Evolutionary conservation across 2,888 invertebrate genomes (phyloP).

Genomic region (Vannuccia rotundouncinata): DNA sequence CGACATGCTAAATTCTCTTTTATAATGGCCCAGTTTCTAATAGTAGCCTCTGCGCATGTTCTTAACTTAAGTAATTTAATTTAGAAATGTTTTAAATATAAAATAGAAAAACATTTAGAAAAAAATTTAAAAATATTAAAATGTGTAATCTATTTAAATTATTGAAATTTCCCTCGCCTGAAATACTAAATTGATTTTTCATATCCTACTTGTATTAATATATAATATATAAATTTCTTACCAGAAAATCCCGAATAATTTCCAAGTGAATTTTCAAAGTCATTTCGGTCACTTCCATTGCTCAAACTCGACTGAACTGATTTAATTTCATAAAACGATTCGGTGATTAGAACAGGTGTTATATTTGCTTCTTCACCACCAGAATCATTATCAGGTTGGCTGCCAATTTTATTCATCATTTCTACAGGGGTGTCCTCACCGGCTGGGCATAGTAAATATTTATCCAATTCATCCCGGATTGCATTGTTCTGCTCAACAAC

Average conservation of each 20-base stretch:
- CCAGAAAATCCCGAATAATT: constrained; percentile 13
- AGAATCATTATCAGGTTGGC: neutral
- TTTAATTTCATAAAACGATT: neutral
- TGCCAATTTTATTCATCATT: neutral
- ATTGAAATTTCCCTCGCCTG: too few relatives aligned
- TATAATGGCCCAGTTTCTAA: too few relatives aligned
- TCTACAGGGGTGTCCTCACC: neutral
- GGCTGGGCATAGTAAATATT: neutral
- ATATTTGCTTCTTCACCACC: neutral
- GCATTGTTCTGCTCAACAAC: neutral
- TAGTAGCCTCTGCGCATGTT: too few relatives aligned
- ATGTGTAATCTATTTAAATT: too few relatives aligned
- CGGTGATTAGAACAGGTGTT: neutral
- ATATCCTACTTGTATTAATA: too few relatives aligned
- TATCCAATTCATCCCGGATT: neutral
- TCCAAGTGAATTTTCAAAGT: neutral
- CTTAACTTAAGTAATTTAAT: too few relatives aligned
- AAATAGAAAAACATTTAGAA: too few relatives aligned
- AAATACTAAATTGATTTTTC: too few relatives aligned
- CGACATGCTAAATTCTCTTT: too few relatives aligned
- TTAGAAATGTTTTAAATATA: too few relatives aligned
- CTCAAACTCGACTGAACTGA: neutral
- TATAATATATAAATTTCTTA: too few relatives aligned
- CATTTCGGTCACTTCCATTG: neutral
- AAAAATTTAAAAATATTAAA: too few relatives aligned